Evolutionary conservation across 2,113 vertebrate genomes (phyloP).

Genomic region (Tachycineta bicolor): DNA sequence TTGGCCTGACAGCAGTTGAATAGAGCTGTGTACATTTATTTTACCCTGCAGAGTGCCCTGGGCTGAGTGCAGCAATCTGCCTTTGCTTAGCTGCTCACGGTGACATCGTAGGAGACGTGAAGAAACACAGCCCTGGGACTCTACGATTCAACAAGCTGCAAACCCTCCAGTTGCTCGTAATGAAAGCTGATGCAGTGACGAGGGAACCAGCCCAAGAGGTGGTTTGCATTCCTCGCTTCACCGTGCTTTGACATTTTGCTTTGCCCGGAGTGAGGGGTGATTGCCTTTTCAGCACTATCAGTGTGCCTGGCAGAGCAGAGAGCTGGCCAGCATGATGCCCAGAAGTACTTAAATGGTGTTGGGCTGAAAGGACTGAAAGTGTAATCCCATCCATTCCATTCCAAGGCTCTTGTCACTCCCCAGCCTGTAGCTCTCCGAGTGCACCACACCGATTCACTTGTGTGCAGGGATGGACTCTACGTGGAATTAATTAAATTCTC

Average conservation of each 20-base stretch:
- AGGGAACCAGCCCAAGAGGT: background rate
- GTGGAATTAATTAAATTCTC: background rate
- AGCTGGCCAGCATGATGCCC: background rate
- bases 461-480: background rate
- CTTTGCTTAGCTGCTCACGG: background rate
- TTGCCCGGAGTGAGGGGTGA: background rate
- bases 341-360: background rate
- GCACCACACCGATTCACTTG: background rate
- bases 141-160: background rate
- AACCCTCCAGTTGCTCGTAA: background rate
- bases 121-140: background rate
- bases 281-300: background rate
- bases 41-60: background rate
- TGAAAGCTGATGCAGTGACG: background rate
- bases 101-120: background rate
- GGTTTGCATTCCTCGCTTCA: background rate
- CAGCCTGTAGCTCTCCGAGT: too few species aligned
- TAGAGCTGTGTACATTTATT: background rate
- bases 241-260: background rate
- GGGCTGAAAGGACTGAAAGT: background rate
- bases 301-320: background rate
- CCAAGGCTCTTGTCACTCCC: background rate
- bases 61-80: background rate
- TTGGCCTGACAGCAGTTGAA: background rate
- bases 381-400: background rate